These are phyloP conservation scores for Nymphicus hollandicus DNA, from an alignment of 2,113 vertebrate genomes.

Conservation along the genomic window DNA sequence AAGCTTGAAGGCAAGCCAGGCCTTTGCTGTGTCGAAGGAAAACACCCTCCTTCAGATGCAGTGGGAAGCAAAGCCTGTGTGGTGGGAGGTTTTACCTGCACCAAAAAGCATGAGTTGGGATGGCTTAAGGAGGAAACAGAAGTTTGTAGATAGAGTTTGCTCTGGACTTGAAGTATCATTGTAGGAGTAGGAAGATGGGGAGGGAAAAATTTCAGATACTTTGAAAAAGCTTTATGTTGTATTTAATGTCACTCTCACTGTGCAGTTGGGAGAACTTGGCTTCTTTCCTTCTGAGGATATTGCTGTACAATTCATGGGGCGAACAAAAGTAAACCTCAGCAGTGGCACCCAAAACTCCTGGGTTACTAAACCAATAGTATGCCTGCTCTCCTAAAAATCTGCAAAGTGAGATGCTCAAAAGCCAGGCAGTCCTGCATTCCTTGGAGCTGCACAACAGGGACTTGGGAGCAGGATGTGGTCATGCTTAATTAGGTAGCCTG, in stretches of 20 bases:
- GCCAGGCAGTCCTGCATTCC: not conserved
- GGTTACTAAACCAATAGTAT: not conserved
- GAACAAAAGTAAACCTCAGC: not conserved
- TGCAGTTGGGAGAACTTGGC: not conserved
- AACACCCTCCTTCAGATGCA: not conserved
- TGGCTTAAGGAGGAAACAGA: not conserved
- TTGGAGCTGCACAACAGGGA: not conserved
- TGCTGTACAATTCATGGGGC: not conserved
- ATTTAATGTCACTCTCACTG: not conserved
- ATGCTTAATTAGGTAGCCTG: not conserved
- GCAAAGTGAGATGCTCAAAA: not conserved
- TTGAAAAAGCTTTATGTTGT: not conserved
- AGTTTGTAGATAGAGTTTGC: not conserved
- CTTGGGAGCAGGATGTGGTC: fast-evolving
- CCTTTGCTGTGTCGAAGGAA: not conserved
- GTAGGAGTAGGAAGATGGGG: not conserved
- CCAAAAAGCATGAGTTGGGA: not conserved
- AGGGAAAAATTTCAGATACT: not conserved
- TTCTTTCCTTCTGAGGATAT: not conserved
- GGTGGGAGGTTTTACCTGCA: not conserved
- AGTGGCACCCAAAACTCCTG: not conserved
- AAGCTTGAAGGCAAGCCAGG: not conserved
- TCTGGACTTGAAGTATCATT: not conserved
- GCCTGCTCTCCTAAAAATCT: not conserved
- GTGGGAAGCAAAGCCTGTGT: not conserved